Evolutionary conservation across 2,888 invertebrate genomes (phyloP), one percentile per base, ranked within the genome.

Genomic region (Xylota sylvarum): DNA sequence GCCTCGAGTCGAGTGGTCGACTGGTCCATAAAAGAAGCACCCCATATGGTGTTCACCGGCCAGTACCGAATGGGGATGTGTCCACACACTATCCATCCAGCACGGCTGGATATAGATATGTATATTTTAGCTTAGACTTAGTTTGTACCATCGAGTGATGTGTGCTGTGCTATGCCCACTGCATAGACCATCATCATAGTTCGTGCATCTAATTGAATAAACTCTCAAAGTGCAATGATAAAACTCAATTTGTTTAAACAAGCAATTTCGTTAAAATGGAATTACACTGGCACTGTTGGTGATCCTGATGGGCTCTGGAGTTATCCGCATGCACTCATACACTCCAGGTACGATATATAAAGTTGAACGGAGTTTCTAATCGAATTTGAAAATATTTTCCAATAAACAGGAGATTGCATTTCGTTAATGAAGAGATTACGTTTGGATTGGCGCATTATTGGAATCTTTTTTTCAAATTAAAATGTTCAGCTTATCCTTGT

Each of bases 171-270:
- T 23, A 5, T 37, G 23, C 23, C 23, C 23, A 23, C 2, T 23
- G 23, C n/a, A 50, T 23, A 23, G 40, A 30, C 23, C 9, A 50
- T 10, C 72, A 65, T 65, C 73, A 62, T 62, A 78, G 70, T 62
- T 64, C 64, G 70, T 56, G 56, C 69, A 58, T 78, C 50, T 81
- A 81, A 76, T 70, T 81, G 81, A 76, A 81, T 80, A 76, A 72
- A 74, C 70, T 64, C 79, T 84, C 74, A 62, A 64, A 84, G 85
- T 76, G 81, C 70, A 74, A 70, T 74, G 64, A 58, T 52, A 37
- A 81, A 85, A 85, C 76, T 85, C 81, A 76, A 85, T 85, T 85
- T 81, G 81, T 55, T 76, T 70, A 77, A 58, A 67, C 62, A 76
- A 81, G 81, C 81, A 76, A 81, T 85, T 81, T 81, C 55, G 65